Conservation (phyloP, 2,888 invertebrate species). For the Leptothorax acervorum region DNA sequence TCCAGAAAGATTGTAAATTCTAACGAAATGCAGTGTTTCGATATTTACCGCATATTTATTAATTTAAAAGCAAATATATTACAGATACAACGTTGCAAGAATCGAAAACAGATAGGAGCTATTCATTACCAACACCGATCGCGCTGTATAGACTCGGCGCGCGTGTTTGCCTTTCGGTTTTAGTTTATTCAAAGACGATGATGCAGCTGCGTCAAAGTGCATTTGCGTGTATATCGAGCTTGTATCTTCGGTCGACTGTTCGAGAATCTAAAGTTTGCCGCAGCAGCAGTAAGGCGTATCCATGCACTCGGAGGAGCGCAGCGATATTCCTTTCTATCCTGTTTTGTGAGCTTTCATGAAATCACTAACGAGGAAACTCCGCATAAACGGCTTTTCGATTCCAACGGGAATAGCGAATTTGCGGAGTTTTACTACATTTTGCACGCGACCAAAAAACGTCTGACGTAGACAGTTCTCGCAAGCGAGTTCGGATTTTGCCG, state of each 20-base stretch:
- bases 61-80: background rate
- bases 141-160: constrained; percentile 10
- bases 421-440: constrained; percentile 23
- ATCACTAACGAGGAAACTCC: constrained; percentile 60
- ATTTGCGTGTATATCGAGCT: constrained; percentile 51
- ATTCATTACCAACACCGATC: constrained; percentile 36
- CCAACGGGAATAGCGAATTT: constrained; percentile 48
- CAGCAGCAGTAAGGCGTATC: constrained; percentile 8
- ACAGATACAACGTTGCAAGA: background rate
- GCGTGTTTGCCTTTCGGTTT: constrained; percentile 8
- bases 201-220: constrained; percentile 41
- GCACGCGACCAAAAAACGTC: background rate
- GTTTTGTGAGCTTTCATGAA: constrained; percentile 52
- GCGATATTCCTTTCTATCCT: constrained; percentile 43
- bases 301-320: background rate
- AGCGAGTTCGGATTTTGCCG: background rate
- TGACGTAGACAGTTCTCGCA: background rate
- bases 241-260: constrained; percentile 51
- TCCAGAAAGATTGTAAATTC: background rate
- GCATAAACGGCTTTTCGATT: constrained; percentile 42
- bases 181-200: constrained; percentile 49
- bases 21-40: background rate
- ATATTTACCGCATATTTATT: background rate
- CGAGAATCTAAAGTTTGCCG: constrained; percentile 35
- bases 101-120: constrained; percentile 10